Evolutionary conservation across 1,140 invertebrate species (phyloP), one percentile per base, ranked within the genome.

Genomic region (Lepidurus arcticus): DNA sequence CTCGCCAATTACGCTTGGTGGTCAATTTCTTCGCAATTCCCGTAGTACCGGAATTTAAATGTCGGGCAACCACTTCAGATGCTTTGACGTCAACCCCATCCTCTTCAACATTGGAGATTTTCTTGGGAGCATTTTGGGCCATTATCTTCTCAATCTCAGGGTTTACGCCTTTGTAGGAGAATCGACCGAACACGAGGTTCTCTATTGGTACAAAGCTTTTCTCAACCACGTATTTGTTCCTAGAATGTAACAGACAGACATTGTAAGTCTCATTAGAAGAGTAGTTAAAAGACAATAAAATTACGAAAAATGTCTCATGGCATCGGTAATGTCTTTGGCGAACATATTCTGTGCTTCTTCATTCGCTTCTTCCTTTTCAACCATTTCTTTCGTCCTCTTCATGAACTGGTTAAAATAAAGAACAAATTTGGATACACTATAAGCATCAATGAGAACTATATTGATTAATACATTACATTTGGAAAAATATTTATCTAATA

Each of bases 101-200:
- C 21, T 75, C 73, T 73, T 78, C 42, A 26, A 44, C 24, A 13
- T 53, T 42, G 10, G 76, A 47, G 16, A 13, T 13, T 42, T 74
- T 44, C 24, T 78, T 47, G 34, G 53, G 34, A 8, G 73, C 80
- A 2, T 79, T 75, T 8, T 79, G 78, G 47, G 74, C 76, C 78
- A 81, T 81, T 11, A 82, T 73, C 74, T 88, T 88, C 84, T 97
- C 94, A 80, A 96, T 89, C 85, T 93, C 92, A 53, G 92, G 92
- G 86, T 97, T 97, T 88, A 94, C 94, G 11, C 94, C 94, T 81
- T 91, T 90, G 84, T 90, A 97, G 79, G 94, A 96, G 73, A 94
- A 85, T 81, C 94, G 87, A 7, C 94, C 94, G 83, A 92, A 92
- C 13, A 90, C 86, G 10, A 96, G 86, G 80, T 90, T 86, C 83